Evolutionary conservation across 2,797 vertebrate genomes (phyloP).

Genomic region (Helostoma temminkii): DNA sequence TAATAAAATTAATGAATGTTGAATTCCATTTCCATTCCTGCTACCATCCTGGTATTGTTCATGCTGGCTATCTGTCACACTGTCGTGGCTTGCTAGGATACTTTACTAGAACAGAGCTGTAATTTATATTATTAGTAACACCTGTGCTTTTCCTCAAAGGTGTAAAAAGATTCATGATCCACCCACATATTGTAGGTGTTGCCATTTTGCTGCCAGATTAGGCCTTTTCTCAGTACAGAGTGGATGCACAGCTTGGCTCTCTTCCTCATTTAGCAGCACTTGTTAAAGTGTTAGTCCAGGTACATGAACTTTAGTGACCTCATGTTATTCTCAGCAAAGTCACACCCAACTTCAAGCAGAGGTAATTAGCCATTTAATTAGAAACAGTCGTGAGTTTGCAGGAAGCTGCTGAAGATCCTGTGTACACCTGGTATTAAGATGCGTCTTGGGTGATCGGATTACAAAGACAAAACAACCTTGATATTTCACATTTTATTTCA

Average conservation of each 20-base stretch:
- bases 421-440: too few species aligned
- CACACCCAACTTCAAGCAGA: neutral
- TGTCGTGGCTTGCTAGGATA: neutral
- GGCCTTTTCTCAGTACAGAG: too few species aligned
- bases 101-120: slow-evolving; percentile 9
- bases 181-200: slow-evolving; percentile 27
- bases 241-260: neutral
- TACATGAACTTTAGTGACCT: neutral
- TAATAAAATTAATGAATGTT: slow-evolving; percentile 21
- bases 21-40: slow-evolving; percentile 8
- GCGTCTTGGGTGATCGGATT: too few species aligned
- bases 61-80: slow-evolving; percentile 3
- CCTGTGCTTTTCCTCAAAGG: slow-evolving; percentile 27
- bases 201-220: too few species aligned
- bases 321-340: neutral
- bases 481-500: too few species aligned
- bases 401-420: too few species aligned
- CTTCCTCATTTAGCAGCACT: slow-evolving; percentile 16
- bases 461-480: too few species aligned
- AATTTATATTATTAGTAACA: slow-evolving; percentile 31
- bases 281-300: neutral
- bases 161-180: slow-evolving; percentile 15
- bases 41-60: neutral
- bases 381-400: neutral
- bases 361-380: neutral